A percentile compares a stretch with the other conserved stretches of the same genome.
Conservation (phyloP, 2,113 vertebrate genomes). For the Sinocyclocheilus anshuiensis region DNA sequence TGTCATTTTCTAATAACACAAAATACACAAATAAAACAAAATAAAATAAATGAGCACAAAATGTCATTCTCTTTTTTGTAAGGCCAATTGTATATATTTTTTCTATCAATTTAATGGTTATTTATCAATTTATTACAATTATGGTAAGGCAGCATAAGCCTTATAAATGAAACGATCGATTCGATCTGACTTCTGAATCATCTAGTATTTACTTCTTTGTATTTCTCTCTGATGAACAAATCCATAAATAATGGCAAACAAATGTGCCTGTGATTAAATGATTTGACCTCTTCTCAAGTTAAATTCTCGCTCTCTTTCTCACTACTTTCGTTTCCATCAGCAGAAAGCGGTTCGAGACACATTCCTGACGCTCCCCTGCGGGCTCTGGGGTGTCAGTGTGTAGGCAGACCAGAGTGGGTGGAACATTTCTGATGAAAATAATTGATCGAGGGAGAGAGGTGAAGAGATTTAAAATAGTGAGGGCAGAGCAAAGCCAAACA, state of each 20-base stretch:
- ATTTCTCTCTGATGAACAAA: not conserved
- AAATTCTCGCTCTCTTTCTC: not conserved
- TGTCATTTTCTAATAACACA: too few species aligned
- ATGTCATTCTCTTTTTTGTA: too few species aligned
- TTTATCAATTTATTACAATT: not conserved
- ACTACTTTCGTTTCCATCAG: not conserved
- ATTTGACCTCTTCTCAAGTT: conserved; percentile 1
- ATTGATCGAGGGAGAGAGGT: conserved; percentile 16
- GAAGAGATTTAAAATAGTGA: conserved; percentile 22
- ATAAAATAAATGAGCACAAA: too few species aligned
- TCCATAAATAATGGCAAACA: conserved; percentile 26
- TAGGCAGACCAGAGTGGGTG: conserved; percentile 42
- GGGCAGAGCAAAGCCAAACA: conserved; percentile 2
- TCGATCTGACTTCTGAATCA: not conserved
- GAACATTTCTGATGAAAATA: conserved; percentile 33
- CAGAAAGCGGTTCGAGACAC: not conserved
- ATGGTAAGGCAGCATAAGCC: not conserved
- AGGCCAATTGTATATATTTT: too few species aligned
- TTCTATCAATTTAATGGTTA: too few species aligned
- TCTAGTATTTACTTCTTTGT: not conserved
- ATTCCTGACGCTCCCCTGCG: not conserved
- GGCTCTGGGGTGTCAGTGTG: conserved; percentile 8
- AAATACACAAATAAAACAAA: too few species aligned
- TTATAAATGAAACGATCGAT: not conserved
- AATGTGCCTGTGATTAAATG: not conserved